Conservation (phyloP, 2,113 vertebrate genomes). For the Apistogramma diplotaenia region DNA sequence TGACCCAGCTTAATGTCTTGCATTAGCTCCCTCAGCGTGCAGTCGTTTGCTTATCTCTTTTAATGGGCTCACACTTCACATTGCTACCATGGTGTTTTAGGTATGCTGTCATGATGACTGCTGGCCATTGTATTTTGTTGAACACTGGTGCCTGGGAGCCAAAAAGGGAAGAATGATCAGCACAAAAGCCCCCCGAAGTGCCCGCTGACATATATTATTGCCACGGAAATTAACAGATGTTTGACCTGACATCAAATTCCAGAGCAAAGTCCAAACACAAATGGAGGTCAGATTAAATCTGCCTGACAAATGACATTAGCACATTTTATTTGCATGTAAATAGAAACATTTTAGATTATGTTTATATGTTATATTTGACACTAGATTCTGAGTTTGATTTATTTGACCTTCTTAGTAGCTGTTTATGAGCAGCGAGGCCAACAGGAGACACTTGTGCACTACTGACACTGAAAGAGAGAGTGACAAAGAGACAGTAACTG, state of each 20-base stretch:
- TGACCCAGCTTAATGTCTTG: neutral
- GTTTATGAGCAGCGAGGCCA: neutral
- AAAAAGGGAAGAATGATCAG: neutral
- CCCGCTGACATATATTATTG: neutral
- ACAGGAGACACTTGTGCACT: neutral
- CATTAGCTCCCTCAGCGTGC: neutral
- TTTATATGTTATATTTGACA: accelerated
- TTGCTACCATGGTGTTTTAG: constrained; percentile 1
- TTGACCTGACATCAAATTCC: constrained; percentile 18
- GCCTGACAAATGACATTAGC: neutral
- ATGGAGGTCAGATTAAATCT: neutral
- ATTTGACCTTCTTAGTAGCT: neutral
- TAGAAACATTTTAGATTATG: neutral
- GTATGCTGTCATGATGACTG: neutral
- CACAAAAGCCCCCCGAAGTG: neutral
- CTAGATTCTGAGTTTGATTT: neutral
- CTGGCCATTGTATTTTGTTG: neutral
- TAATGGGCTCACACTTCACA: constrained; percentile 8
- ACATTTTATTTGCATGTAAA: neutral
- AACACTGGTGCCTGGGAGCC: neutral
- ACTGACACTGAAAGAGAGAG: constrained; percentile 20
- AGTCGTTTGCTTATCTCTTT: constrained; percentile 8
- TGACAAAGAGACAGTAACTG: constrained; percentile 32
- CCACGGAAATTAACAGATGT: constrained; percentile 6
- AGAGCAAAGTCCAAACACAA: neutral